Percentiles rank a stretch among this genome's conserved stretches.
phyloP scores from a whole-genome alignment of 1,140 invertebrate species.

The Octopus bimaculoides region DNA sequence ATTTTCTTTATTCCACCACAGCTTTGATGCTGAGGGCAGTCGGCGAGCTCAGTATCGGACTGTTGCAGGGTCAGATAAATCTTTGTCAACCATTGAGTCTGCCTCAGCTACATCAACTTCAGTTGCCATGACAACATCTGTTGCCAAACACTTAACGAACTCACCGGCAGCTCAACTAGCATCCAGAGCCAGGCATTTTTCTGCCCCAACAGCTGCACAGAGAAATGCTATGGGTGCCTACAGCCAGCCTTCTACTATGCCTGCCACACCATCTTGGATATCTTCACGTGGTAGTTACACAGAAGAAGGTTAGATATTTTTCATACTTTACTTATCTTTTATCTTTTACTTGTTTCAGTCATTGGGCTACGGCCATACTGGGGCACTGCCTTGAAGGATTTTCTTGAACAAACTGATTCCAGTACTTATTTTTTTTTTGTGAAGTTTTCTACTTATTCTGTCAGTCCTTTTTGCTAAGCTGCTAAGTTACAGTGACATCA shows the following conservation, averaged over 20 bases:
- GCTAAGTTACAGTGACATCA: no score
- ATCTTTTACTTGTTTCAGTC: constrained; percentile 16
- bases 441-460: no score
- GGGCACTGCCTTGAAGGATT: no score
- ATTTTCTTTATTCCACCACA: not conserved
- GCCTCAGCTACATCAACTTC: constrained; percentile 10
- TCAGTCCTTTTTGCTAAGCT: no score
- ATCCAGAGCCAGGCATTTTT: constrained; percentile 38
- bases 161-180: constrained; percentile 12
- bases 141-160: constrained; percentile 5
- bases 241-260: constrained; percentile 38
- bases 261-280: constrained; percentile 45
- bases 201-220: constrained; percentile 41
- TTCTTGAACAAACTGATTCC: no score
- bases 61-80: constrained; percentile 16
- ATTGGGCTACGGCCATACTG: no score
- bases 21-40: constrained; percentile 3
- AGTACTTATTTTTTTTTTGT: no score
- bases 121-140: not conserved
- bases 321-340: not conserved
- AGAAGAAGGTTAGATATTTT: constrained; percentile 39
- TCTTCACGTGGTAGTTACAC: constrained; percentile 46
- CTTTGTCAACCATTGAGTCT: constrained; percentile 13
- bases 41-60: constrained; percentile 14
- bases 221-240: constrained; percentile 25